phyloP scores from a whole-genome alignment of 2,797 vertebrate genomes.

The Xiphophorus birchmanni region DNA sequence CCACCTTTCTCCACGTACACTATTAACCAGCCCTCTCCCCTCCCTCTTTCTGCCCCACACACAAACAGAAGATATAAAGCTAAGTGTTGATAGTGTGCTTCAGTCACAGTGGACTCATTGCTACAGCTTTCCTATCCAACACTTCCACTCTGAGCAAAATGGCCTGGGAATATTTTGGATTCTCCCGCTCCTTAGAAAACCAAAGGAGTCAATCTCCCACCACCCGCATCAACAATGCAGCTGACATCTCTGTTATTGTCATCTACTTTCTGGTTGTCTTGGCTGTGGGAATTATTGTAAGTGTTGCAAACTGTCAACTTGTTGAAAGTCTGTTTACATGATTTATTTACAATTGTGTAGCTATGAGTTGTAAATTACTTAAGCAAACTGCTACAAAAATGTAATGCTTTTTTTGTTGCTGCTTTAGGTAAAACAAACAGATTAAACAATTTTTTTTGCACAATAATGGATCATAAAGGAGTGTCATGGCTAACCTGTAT shows the following conservation, averaged over 20 bases:
- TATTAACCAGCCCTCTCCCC: not conserved
- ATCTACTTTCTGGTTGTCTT: constrained; percentile 92
- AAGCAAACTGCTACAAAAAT: not conserved
- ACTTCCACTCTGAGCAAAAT: constrained; percentile 50
- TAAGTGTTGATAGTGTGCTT: constrained; percentile 19
- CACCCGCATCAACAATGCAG: constrained; percentile 82
- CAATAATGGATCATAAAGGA: not conserved
- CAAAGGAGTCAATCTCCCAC: not conserved
- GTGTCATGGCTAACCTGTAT: not conserved
- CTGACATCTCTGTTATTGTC: constrained; percentile 93
- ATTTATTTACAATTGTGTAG: not conserved
- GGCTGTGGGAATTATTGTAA: constrained; percentile 93
- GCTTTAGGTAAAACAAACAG: not conserved
- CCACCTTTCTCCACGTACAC: not conserved
- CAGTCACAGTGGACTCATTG: constrained; percentile 28
- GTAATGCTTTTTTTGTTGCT: not conserved
- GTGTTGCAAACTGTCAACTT: constrained; percentile 54
- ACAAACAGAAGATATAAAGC: constrained; percentile 28
- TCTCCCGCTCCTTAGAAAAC: constrained; percentile 45
- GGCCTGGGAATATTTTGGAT: constrained; percentile 74
- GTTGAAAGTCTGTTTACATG: not conserved
- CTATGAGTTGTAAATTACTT: not conserved
- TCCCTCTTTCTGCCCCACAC: constrained; percentile 1
- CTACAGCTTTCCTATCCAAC: constrained; percentile 8
- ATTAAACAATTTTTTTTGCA: not conserved